These are phyloP conservation scores for Cirrhinus molitorella DNA, from an alignment of 2,797 vertebrate species.

Conservation along the genomic window DNA sequence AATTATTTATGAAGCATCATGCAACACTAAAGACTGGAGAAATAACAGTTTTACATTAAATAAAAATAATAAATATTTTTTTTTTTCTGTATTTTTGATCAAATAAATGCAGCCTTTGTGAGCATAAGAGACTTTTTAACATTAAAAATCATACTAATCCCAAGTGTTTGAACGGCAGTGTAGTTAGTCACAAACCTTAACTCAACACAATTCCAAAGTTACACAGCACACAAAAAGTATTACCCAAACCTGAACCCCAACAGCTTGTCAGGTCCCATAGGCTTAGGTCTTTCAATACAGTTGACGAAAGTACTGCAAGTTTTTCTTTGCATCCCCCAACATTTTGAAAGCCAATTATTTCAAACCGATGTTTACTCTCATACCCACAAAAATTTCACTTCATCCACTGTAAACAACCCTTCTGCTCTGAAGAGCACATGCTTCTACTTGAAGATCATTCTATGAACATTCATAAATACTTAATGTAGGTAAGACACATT, in stretches of 20 bases:
- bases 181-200: not conserved
- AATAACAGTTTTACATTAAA: no score
- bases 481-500: conserved; percentile 1
- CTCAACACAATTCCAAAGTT: not conserved
- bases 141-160: no score
- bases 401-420: not conserved
- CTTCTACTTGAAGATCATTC: conserved; percentile 2
- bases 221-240: no score
- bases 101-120: no score
- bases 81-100: no score
- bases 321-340: conserved; percentile 10
- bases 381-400: not conserved
- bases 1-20: no score
- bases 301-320: not conserved
- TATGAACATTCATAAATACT: not conserved
- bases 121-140: no score
- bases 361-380: not conserved
- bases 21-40: no score
- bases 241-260: not conserved
- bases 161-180: no score
- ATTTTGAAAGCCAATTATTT: not conserved
- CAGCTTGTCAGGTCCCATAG: not conserved
- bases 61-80: no score
- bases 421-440: not conserved
- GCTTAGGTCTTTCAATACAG: not conserved